Conservation (phyloP, 2,113 vertebrate genomes). For the Crotalus helleri region DNA sequence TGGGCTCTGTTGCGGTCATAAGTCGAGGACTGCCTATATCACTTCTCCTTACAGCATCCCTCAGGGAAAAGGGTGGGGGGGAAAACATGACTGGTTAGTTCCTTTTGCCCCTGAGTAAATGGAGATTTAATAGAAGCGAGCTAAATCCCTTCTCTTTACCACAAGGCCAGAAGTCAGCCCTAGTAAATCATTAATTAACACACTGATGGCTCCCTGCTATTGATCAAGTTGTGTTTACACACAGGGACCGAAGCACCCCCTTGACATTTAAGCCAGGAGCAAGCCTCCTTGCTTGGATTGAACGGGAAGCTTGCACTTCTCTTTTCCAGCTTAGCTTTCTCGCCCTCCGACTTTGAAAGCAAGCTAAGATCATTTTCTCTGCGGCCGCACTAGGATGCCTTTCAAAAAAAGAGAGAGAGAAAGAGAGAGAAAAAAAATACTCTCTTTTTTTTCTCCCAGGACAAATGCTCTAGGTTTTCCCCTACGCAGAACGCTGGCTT, state of each 20-base stretch:
- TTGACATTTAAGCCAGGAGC: constrained; percentile 57
- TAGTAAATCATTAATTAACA: constrained; percentile 81
- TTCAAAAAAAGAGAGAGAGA: neutral
- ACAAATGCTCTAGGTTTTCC: neutral
- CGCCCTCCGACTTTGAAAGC: neutral
- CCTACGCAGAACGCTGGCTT: too few species aligned
- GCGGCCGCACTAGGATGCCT: too few species aligned
- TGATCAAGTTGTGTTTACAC: constrained; percentile 74
- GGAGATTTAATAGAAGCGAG: constrained; percentile 69
- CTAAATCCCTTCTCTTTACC: constrained; percentile 77
- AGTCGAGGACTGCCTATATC: neutral
- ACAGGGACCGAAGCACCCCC: constrained; percentile 67
- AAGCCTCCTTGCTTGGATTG: constrained; percentile 46
- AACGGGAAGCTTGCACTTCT: neutral
- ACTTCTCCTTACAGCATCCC: neutral
- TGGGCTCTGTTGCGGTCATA: neutral
- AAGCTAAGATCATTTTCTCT: neutral
- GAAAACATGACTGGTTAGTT: constrained; percentile 20
- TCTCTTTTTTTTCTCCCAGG: neutral
- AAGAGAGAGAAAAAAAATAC: too few species aligned
- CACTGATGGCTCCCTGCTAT: constrained; percentile 66
- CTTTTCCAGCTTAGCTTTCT: constrained; percentile 29
- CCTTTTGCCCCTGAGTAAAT: constrained; percentile 55
- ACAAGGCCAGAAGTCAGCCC: constrained; percentile 73
- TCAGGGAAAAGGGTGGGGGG: neutral